Base-by-base conservation (phyloP, 2,797 vertebrate species). In the Mustela erminea region DNA sequence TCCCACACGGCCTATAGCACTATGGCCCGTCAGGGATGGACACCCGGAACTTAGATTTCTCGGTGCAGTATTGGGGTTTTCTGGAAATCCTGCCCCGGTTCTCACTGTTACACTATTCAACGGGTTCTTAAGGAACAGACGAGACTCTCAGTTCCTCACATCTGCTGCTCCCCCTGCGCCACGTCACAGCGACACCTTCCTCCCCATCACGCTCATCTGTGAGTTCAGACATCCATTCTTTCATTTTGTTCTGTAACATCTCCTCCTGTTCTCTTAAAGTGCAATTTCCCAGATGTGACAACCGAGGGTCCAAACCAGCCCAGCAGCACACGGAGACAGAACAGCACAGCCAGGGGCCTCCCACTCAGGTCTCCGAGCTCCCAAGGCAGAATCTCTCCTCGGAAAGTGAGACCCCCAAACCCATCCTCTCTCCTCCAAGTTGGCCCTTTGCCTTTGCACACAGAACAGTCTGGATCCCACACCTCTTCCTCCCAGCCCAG, bases 131-230 rank as follows among this genome's bases (percentile, higher is more conserved):
- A 0, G 13, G 41, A 66, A 23, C 21, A 25, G 14, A 18, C 1
- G 10, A 35, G 46, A 41, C 38, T 23, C 0, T 1, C 10, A 7
- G 1, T n/a, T 80, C 21, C 20, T n/a, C 15, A 9, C 10, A 8
- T 54, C 68, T 1, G 18, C 7, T 1, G 3, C 1, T 32, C 60
- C 12, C 2, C 46, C 54, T 5, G 49, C 7, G 7, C 27, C 3
- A 0, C 0, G 1, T 12, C 9, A 1, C 1, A 23, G 54, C 0
- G 13, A 38, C 9, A 1, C 32, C 3, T 4, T 6, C 15, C 46
- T 8, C 49, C 83, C 25, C 25, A 0, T 2, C 38, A 15, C 64
- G 1, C 49, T 56, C 4, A 32, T 14, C 66, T 1, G 2, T 0
- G 78, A 27, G 25, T 15, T 29, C 80, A 38, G n/a, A 68, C 12